Evolutionary conservation across 2,113 vertebrate genomes (phyloP).

Genomic region (Synodontis membranacea): DNA sequence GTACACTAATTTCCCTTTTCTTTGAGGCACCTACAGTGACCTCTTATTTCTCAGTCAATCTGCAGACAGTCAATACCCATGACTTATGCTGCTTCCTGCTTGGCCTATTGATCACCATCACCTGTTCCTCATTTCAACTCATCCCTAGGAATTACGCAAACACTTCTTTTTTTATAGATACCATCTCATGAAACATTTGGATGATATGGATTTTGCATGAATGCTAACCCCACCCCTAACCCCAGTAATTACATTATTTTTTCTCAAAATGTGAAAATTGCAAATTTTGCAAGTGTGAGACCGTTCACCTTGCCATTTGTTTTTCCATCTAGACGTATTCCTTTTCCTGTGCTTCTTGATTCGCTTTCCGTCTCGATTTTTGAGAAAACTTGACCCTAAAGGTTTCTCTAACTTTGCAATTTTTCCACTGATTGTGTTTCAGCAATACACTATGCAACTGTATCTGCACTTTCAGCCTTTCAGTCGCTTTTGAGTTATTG

Average conservation of each 20-base stretch:
- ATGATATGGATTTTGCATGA: neutral
- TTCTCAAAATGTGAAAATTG: neutral
- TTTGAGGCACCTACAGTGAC: neutral
- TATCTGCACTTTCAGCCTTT: neutral
- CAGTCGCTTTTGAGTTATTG: neutral
- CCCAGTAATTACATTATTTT: neutral
- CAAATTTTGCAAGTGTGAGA: neutral
- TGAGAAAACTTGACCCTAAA: neutral
- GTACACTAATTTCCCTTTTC: neutral
- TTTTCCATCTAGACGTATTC: neutral
- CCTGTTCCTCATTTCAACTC: neutral
- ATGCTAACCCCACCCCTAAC: neutral
- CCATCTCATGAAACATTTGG: neutral
- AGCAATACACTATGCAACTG: neutral
- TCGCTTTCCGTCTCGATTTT: neutral
- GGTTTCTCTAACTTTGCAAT: neutral
- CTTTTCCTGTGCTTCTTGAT: neutral
- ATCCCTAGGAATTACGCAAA: neutral
- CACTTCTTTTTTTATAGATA: neutral
- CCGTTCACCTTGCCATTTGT: neutral
- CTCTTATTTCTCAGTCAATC: conserved; percentile 15
- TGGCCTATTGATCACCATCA: neutral
- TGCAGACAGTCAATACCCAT: neutral
- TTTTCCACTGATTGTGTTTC: neutral
- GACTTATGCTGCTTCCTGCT: neutral